Evolutionary conservation across 1,140 invertebrate species (phyloP).

Genomic region (Drosophila sulfurigaster): DNA sequence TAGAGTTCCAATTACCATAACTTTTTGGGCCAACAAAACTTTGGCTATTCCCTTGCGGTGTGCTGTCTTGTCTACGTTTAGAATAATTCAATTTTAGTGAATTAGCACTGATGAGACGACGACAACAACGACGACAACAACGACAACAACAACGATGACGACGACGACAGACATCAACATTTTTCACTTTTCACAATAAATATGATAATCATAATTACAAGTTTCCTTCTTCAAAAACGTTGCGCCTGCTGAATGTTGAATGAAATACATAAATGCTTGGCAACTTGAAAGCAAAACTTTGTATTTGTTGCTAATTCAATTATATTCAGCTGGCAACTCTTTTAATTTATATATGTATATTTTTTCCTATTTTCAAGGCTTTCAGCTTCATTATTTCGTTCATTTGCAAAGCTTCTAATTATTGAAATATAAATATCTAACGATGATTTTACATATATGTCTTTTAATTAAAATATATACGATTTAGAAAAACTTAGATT

Average conservation of each 20-base stretch:
- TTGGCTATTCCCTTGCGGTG: not conserved
- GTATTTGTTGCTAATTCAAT: not conserved
- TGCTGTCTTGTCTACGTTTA: not conserved
- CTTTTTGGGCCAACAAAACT: not conserved
- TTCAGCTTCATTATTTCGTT: no score
- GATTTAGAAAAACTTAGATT: no score
- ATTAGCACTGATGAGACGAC: not conserved
- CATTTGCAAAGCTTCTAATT: no score
- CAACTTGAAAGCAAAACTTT: constrained; percentile 1
- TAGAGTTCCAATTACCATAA: constrained; percentile 1
- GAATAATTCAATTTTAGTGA: not conserved
- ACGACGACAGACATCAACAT: not conserved
- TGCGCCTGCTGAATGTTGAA: not conserved
- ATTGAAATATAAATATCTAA: no score
- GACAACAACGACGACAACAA: no score
- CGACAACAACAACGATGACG: no score
- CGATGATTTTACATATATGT: no score
- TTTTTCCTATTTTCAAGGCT: no score
- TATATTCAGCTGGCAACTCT: not conserved
- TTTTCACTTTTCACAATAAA: not conserved
- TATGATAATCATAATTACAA: not conserved
- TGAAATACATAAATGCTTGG: not conserved
- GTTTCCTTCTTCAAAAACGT: not conserved
- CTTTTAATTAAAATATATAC: no score
- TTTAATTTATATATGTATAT: not conserved